Evolutionary conservation across 2,113 vertebrate species (phyloP).

Genomic region (Opisthocomus hoazin): DNA sequence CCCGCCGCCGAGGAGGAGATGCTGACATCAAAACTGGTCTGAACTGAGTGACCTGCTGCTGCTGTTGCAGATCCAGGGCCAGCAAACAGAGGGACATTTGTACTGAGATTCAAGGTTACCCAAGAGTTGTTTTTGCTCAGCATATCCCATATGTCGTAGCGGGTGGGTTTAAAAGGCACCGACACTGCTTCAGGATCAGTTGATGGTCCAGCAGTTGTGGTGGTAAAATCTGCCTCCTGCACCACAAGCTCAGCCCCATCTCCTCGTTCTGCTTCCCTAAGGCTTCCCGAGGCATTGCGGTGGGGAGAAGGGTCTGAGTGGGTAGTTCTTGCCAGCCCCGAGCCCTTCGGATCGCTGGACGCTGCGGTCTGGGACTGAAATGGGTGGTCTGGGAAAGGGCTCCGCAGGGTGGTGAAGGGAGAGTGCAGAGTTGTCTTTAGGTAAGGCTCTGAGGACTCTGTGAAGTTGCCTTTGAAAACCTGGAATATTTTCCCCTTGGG

Average conservation of each 20-base stretch:
- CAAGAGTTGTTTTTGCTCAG: conserved; percentile 67
- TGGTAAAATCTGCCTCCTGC: conserved; percentile 22
- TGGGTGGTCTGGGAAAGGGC: conserved; percentile 51
- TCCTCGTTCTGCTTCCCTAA: conserved; percentile 45
- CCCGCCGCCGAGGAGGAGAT: conserved; percentile 46
- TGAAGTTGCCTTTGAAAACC: conserved; percentile 73
- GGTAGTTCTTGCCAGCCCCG: conserved; percentile 61
- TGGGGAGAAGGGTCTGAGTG: conserved; percentile 17
- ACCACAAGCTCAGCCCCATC: background rate
- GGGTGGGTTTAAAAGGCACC: conserved; percentile 69
- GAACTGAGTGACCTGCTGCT: conserved; percentile 21
- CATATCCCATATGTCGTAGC: conserved; percentile 44
- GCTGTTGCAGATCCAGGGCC: conserved; percentile 51
- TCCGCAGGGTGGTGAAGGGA: conserved; percentile 51
- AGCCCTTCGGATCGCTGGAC: conserved; percentile 62
- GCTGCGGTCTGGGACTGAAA: conserved; percentile 39
- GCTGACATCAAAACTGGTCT: conserved; percentile 51
- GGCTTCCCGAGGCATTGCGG: conserved; percentile 24
- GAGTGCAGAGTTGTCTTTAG: conserved; percentile 58
- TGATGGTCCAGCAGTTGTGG: conserved; percentile 46
- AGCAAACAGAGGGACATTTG: conserved; percentile 61
- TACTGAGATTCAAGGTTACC: conserved; percentile 60
- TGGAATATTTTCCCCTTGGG: conserved; percentile 63
- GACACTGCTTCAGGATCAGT: conserved; percentile 48
- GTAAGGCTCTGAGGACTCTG: conserved; percentile 58